Conservation (phyloP, 1,140 invertebrate species). For the Probaryconus sp. region DNA sequence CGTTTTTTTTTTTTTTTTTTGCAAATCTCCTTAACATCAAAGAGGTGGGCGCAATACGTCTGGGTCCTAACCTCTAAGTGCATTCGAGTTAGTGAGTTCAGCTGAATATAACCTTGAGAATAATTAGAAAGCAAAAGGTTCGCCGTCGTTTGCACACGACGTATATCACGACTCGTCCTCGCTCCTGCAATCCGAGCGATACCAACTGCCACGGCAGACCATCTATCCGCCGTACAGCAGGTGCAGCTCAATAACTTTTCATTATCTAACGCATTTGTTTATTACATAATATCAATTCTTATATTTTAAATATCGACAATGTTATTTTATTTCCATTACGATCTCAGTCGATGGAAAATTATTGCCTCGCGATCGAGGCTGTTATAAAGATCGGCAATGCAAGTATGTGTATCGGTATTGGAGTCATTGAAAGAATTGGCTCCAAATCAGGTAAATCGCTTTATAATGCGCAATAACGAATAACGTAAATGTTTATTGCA, state of each 20-base stretch:
- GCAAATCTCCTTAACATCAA: constrained; percentile 7
- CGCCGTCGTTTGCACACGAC: constrained; percentile 62
- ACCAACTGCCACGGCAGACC: constrained; percentile 47
- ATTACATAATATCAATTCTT: constrained; percentile 44
- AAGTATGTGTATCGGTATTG: too few species aligned
- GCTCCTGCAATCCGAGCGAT: constrained; percentile 62
- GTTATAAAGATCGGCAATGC: too few species aligned
- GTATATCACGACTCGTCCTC: constrained; percentile 72
- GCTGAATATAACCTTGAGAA: constrained; percentile 72
- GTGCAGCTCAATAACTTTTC: constrained; percentile 53
- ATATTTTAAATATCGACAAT: constrained; percentile 36
- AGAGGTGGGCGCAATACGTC: constrained; percentile 1
- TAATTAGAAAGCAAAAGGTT: constrained; percentile 75
- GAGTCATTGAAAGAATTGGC: too few species aligned
- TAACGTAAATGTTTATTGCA: too few species aligned
- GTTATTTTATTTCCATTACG: too few species aligned
- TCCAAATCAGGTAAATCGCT: too few species aligned
- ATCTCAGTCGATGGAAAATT: too few species aligned
- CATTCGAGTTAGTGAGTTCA: constrained; percentile 65
- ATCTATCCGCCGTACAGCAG: constrained; percentile 56
- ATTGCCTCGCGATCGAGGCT: too few species aligned
- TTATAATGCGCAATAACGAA: too few species aligned
- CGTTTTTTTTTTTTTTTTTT: too few species aligned
- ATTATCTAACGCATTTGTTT: constrained; percentile 48
- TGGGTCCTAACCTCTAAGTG: constrained; percentile 28